Evolutionary conservation across 2,888 invertebrate species (phyloP), one percentile per base, ranked within the genome.

Genomic region (Cactoblastis cactorum): DNA sequence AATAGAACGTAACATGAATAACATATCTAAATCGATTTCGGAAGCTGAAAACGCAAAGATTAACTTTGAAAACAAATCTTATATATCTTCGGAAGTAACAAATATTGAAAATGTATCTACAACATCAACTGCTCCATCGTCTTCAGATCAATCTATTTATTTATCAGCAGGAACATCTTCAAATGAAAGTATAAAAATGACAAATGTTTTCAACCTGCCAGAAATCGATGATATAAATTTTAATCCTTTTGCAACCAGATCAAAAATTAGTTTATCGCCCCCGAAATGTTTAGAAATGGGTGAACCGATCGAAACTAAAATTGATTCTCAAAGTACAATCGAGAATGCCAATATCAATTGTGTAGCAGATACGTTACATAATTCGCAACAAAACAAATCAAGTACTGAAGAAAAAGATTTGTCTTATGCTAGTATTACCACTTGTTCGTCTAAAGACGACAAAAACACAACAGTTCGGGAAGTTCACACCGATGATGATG

Each of bases 401-500:
- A 14, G 63, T 28, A 62, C 61, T 56, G 69, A 74, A 55, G 73
- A 73, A 52, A 69, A 68, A 51, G 55, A 67, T 53, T 65, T 61
- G 19, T 55, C 48, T 14, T 69, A 77, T 58, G 47, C 62, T 14
- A 74, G 63, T 57, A 64, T 65, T 52, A 61, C 57, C 43, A 75
- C 77, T 50, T 63, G 56, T 51, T 79, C 75, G 14, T 80, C 79
- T 8, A 80, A 72, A 65, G 73, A 77, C 50, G 74, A 77, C 11
- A 76, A 63, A 60, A 70, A 81, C 57, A 22, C 38, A n/a, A 79
- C 81, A n/a, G 60, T 74, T 2, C 62, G 57, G 50, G 84, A 86
- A 67, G 56, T 82, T 2, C 68, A 80, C 49, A 88, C 88, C 12
- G 88, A 89, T 69, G 84, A 86, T 55, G 88, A 88, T 66, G 88